These are phyloP conservation scores for Cirrhinus mrigala DNA, from an alignment of 2,797 vertebrate species.

Conservation along the genomic window DNA sequence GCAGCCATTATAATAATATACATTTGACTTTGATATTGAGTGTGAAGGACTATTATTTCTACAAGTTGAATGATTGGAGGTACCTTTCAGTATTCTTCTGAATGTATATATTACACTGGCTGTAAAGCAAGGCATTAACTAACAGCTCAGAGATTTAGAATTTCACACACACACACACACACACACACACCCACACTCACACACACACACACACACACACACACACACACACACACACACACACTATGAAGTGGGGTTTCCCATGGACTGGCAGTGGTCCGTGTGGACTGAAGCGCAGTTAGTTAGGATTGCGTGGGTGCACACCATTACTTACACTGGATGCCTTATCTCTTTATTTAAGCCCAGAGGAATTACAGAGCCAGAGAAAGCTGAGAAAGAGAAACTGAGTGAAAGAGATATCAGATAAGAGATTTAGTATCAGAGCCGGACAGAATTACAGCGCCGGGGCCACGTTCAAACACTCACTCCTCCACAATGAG, in stretches of 20 bases:
- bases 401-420: constrained; percentile 47
- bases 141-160: constrained; percentile 2
- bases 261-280: constrained; percentile 40
- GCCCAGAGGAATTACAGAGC: constrained; percentile 39
- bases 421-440: constrained; percentile 35
- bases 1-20: not conserved
- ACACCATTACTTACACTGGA: constrained; percentile 52
- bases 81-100: not conserved
- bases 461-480: not conserved
- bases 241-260: constrained; percentile 33
- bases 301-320: constrained; percentile 52
- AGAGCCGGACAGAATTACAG: constrained; percentile 27
- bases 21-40: constrained; percentile 1
- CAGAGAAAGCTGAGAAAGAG: constrained; percentile 44
- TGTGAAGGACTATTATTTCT: not conserved
- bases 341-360: constrained; percentile 57
- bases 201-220: constrained; percentile 6
- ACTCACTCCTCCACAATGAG: constrained; percentile 9
- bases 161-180: constrained; percentile 5
- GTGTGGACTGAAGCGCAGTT: constrained; percentile 56
- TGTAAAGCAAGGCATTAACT: constrained; percentile 16
- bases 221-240: constrained; percentile 9
- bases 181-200: constrained; percentile 7
- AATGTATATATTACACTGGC: not conserved
- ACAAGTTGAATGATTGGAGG: not conserved